Evolutionary conservation across 2,888 invertebrate species (phyloP), one percentile per base, ranked within the genome.

Genomic region (Luperina nickerlii): DNA sequence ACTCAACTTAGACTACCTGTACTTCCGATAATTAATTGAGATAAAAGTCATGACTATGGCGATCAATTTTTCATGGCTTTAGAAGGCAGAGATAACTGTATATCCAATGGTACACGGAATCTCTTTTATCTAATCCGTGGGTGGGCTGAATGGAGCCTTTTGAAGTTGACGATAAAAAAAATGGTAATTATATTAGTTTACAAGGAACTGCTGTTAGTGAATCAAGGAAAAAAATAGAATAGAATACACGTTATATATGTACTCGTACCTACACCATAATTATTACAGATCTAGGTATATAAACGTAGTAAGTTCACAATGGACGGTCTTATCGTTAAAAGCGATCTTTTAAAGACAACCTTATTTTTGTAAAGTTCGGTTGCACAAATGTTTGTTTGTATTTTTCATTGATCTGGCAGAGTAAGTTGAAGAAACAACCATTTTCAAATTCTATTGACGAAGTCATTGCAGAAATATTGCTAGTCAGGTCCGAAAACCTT

Each of bases 21-120:
- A 71, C 20, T 69, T 65, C 51, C 15, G 11, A 66, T 85, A 78
- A 84, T 84, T 70, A 78, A 85, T 85, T 82, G 63, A 73, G 60
- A 74, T 67, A 42, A 38, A n/a, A n/a, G 45, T 70, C 78, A 67
- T 62, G 72, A 74, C 18, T 24, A 62, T 38, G 4, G 18, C n/a
- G n/a, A 62, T 54, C 15, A 20, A 51, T 70, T 60, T 75, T 66
- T 60, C 38, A 57, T 69, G 57, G 38, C 24, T 78, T 63, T 45
- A 24, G 42, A 51, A 54, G 54, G 7, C 48, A 18, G 11, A 45
- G 18, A 48, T 78, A 78, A 65, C 54, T 57, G 78, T 78, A 5
- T 20, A 0, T 54, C 0, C 5, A 32, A 63, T 63, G n/a, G 20
- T 60, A 24, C 13, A 18, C 0, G 42, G 42, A 62, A 76, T 42